These are phyloP conservation scores for Chirona hameri DNA, from an alignment of 2,888 invertebrate genomes.

Conservation along the genomic window DNA sequence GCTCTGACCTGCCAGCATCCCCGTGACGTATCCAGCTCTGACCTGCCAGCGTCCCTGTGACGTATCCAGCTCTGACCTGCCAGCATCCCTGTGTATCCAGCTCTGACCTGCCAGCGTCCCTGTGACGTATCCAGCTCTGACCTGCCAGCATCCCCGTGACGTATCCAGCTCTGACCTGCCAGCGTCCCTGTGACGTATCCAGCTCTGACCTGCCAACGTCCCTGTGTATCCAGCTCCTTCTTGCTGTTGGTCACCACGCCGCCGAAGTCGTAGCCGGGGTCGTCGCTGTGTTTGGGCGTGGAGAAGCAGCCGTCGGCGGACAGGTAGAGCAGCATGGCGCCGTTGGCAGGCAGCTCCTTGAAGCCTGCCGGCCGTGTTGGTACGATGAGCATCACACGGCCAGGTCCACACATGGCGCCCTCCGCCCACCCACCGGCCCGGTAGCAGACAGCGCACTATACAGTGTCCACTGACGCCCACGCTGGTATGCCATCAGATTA, in stretches of 20 bases:
- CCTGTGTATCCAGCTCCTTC: constrained; percentile 60
- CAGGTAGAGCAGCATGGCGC: constrained; percentile 84
- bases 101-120: too few species aligned
- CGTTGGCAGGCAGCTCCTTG: constrained; percentile 87
- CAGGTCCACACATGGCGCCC: too few species aligned
- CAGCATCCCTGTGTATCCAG: too few species aligned
- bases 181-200: neutral
- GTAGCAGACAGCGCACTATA: too few species aligned
- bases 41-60: too few species aligned
- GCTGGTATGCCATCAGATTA: too few species aligned
- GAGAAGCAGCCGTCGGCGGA: constrained; percentile 88
- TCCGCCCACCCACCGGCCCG: too few species aligned
- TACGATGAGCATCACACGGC: neutral
- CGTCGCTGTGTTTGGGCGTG: constrained; percentile 78
- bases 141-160: too few species aligned
- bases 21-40: constrained; percentile 58
- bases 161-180: too few species aligned
- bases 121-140: too few species aligned
- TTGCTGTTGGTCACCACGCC: constrained; percentile 86
- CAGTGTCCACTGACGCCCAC: too few species aligned
- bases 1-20: constrained; percentile 11
- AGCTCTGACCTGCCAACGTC: constrained; percentile 27
- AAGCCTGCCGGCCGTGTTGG: constrained; percentile 58
- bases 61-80: too few species aligned
- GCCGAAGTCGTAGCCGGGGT: constrained; percentile 85